phyloP scores from a whole-genome alignment of 2,113 vertebrate genomes.

The Coptodon bakossiorum region DNA sequence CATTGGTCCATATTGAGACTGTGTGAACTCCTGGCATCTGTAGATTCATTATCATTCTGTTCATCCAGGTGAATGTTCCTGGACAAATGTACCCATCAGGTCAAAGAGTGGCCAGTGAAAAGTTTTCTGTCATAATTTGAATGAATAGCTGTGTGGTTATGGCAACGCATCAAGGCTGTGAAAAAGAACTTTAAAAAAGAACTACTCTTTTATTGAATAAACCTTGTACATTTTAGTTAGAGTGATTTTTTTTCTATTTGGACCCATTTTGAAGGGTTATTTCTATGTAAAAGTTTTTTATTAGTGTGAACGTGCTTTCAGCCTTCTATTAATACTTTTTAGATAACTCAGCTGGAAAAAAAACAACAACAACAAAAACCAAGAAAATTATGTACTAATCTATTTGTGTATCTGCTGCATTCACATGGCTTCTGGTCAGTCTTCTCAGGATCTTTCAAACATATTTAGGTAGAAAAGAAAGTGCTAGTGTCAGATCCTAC shows the following conservation, averaged over 20 bases:
- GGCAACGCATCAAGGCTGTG: neutral
- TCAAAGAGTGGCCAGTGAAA: neutral
- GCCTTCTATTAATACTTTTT: neutral
- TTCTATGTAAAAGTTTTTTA: accelerated
- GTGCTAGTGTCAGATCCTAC: neutral
- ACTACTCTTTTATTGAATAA: neutral
- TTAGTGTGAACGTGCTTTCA: neutral
- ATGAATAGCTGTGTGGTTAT: neutral
- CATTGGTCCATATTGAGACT: neutral
- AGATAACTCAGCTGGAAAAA: neutral
- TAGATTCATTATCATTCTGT: neutral
- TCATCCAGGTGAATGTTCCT: neutral
- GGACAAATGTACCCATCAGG: neutral
- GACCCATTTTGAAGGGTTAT: neutral
- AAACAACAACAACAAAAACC: neutral
- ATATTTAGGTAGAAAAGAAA: neutral
- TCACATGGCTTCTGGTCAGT: neutral
- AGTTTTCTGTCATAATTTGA: neutral
- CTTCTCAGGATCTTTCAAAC: neutral
- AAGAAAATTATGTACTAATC: neutral
- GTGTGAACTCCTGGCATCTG: neutral
- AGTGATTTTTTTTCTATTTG: neutral
- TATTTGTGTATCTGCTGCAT: neutral
- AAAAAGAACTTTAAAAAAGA: neutral
- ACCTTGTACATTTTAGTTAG: neutral